Percentiles rank a stretch among this genome's conserved stretches.
phyloP scores from a whole-genome alignment of 2,113 vertebrate species.

The Myrmecobius fasciatus region DNA sequence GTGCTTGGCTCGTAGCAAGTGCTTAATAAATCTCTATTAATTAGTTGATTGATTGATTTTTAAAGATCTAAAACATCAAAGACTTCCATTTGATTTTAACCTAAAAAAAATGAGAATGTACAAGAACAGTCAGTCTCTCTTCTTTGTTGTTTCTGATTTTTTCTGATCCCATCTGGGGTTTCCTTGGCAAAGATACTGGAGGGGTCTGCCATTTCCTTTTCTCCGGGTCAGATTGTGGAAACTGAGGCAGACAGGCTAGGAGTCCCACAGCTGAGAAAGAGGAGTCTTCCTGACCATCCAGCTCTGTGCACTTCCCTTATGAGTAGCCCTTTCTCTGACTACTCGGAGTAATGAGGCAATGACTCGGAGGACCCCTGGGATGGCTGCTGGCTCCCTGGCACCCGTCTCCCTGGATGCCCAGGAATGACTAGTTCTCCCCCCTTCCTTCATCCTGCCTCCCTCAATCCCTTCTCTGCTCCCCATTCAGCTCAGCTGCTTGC shows the following conservation, averaged over 20 bases:
- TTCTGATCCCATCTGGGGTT: too few relatives aligned
- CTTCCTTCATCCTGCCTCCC: background rate
- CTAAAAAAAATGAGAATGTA: background rate
- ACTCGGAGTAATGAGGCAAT: background rate
- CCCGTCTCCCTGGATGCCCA: background rate
- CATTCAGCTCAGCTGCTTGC: constrained; percentile 91
- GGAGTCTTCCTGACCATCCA: background rate
- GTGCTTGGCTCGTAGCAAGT: background rate
- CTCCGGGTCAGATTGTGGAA: background rate
- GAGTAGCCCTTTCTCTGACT: background rate
- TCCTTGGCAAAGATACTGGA: background rate
- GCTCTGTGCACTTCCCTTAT: background rate
- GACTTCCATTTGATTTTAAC: background rate
- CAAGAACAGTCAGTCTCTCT: background rate
- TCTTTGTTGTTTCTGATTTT: background rate
- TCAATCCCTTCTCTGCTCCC: background rate
- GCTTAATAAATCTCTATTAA: background rate
- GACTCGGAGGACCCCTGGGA: background rate
- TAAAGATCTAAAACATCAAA: background rate
- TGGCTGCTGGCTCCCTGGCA: background rate
- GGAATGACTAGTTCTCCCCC: background rate
- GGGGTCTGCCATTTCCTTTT: background rate
- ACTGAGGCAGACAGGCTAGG: background rate
- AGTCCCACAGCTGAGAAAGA: background rate
- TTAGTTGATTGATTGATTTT: background rate